Base-by-base conservation (phyloP, 2,113 vertebrate genomes). In the Alces alces region DNA sequence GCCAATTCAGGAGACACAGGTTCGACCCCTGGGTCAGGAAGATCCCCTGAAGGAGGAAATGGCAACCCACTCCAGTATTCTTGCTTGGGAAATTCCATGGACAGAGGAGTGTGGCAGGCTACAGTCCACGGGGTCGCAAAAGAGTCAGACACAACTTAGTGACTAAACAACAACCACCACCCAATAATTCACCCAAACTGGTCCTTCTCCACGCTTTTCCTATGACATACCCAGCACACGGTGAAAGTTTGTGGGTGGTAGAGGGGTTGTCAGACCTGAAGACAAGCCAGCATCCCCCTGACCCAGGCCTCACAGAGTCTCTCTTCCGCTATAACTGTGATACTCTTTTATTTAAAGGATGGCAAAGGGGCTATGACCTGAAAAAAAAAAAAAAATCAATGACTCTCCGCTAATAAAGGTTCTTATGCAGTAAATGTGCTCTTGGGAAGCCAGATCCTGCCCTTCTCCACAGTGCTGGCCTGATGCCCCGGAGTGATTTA, bases 401-500 rank as follows among this genome's bases (percentile, higher is more conserved):
- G 98, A 91, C 97, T 98, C 98, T 97, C 97, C 39, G 21, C 85
- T 98, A 99, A 99, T 99, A 99, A 99, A 99, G 98, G 98, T 98
- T 98, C 98, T 98, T 98, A 98, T 97, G 98, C 98, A 80, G 98
- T 98, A 99, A 99, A 98, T 99, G 98, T 98, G 98, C 98, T 96
- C 98, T 98, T 95, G 97, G 98, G 98, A 98, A 98, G 98, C 98
- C 97, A 92, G 98, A 98, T 98, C 97, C 98, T 98, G 97, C 98
- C 98, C 98, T 98, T 98, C 98, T 98, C 98, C 98, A 98, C 15
- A 80, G 98, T 94, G 98, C 95, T 99, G 98, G 98, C 98, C 98
- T 97, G 97, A 98, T 99, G 98, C 99, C 98, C 98, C 91, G 89
- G 98, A 98, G 93, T 99, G 98, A 99, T 99, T 99, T 99, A 99